Conservation (phyloP, 2,113 vertebrate genomes). For the Peromyscus californicus region DNA sequence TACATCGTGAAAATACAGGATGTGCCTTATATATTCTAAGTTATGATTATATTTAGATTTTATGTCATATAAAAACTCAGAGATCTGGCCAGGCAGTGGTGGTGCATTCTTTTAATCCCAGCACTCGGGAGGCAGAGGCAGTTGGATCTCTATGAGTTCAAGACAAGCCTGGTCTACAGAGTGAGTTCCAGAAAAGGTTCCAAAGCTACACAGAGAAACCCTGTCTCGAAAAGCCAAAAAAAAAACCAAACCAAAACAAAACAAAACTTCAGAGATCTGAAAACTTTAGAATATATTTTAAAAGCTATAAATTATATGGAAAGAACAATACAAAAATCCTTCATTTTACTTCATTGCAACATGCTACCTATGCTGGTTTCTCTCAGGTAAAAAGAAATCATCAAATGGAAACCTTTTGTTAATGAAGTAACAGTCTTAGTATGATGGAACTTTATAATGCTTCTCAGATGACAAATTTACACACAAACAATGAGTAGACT, state of each 20-base stretch:
- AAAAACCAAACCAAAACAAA: too few relatives aligned
- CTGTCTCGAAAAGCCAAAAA: too few relatives aligned
- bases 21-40: constrained; percentile 2
- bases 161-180: too few relatives aligned
- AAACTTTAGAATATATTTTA: constrained; percentile 31
- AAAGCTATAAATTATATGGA: neutral
- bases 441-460: constrained; percentile 75
- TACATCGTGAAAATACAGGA: neutral
- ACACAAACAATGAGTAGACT: constrained; percentile 40
- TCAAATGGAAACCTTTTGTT: constrained; percentile 50
- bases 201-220: too few relatives aligned
- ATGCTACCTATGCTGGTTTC: constrained; percentile 18
- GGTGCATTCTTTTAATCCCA: too few relatives aligned
- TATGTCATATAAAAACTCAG: neutral
- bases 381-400: neutral
- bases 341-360: neutral
- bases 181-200: too few relatives aligned
- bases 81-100: neutral
- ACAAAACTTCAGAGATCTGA: neutral
- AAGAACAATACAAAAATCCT: neutral
- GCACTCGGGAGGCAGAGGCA: too few relatives aligned
- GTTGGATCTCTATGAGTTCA: too few relatives aligned
- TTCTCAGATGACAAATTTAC: constrained; percentile 83
- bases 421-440: constrained; percentile 64
- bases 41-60: neutral